Conservation (phyloP, 2,113 vertebrate genomes). For the Sylvia atricapilla region DNA sequence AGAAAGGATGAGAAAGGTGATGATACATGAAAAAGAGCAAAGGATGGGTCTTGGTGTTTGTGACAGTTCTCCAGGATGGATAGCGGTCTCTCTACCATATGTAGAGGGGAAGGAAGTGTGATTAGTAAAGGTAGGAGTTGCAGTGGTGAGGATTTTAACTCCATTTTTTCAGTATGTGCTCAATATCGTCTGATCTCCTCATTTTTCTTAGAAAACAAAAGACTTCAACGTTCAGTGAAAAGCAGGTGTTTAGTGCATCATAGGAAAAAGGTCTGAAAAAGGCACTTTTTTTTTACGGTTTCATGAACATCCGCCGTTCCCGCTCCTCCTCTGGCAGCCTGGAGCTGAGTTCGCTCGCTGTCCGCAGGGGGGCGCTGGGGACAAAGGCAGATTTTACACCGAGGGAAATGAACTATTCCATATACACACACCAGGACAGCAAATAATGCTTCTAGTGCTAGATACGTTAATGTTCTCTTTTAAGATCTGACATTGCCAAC, state of each 20-base stretch:
- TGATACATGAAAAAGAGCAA: neutral
- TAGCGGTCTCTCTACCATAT: neutral
- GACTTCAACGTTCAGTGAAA: neutral
- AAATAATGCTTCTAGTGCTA: neutral
- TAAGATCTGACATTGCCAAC: neutral
- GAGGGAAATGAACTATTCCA: rapidly evolving
- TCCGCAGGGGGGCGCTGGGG: slow-evolving; percentile 6
- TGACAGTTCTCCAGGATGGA: neutral
- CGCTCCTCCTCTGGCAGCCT: neutral
- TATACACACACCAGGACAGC: no score
- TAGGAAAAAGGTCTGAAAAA: neutral
- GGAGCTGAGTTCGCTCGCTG: neutral
- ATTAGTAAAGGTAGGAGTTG: neutral
- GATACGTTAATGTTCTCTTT: neutral
- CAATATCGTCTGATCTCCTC: neutral
- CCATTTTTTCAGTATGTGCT: neutral
- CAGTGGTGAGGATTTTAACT: neutral
- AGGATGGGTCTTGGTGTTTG: neutral
- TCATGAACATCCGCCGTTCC: rapidly evolving
- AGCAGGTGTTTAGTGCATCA: neutral
- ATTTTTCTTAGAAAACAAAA: neutral
- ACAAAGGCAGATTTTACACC: neutral
- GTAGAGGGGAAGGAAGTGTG: neutral
- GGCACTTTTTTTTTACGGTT: neutral
- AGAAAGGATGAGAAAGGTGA: neutral